These are phyloP conservation scores for Campylomormyrus tamandua DNA, from an alignment of 2,113 vertebrate genomes.

Conservation along the genomic window DNA sequence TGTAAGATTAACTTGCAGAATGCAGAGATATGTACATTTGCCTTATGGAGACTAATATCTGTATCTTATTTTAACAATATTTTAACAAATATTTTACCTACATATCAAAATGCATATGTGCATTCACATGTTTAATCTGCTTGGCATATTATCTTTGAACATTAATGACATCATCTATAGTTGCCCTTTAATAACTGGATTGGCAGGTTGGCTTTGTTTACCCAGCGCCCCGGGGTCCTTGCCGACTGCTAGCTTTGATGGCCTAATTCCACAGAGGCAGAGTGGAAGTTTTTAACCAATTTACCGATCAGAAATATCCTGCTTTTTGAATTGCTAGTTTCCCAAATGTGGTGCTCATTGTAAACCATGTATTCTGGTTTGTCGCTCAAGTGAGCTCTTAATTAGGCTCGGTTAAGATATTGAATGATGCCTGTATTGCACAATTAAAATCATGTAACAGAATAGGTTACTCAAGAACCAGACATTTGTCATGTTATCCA, in stretches of 20 bases:
- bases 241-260: not conserved
- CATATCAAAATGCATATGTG: not conserved
- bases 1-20: not conserved
- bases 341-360: not conserved
- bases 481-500: not conserved
- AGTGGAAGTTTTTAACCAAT: not conserved
- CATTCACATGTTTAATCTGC: constrained; percentile 7
- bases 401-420: not conserved
- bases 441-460: not conserved
- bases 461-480: not conserved
- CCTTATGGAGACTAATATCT: not conserved
- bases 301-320: not conserved
- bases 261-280: not conserved
- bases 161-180: not conserved
- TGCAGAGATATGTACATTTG: not conserved
- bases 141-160: not conserved
- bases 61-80: not conserved
- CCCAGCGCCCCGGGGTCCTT: not conserved
- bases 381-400: not conserved
- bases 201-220: not conserved
- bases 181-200: not conserved
- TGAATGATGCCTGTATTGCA: not conserved
- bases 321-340: not conserved
- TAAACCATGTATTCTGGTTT: not conserved
- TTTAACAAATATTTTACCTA: not conserved